Conservation (phyloP, 2,888 invertebrate species). For the Eremobia ochroleuca region DNA sequence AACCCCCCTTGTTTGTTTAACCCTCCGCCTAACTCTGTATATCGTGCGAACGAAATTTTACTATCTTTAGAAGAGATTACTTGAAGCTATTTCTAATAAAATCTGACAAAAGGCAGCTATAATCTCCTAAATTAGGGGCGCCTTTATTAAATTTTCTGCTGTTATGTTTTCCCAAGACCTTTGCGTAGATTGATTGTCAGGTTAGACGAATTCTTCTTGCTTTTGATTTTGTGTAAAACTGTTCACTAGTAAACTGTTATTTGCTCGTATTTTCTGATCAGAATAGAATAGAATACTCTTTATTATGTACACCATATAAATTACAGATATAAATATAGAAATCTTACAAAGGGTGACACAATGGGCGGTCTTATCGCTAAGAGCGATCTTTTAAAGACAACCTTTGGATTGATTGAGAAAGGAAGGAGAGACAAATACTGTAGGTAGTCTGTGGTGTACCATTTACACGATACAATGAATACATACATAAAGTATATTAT, state of each 20-base stretch:
- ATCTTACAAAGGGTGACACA: no score
- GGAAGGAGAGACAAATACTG: no score
- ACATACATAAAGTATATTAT: no score
- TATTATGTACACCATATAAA: no score
- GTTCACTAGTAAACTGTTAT: neutral
- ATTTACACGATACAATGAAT: no score
- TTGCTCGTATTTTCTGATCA: neutral
- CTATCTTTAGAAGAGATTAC: conserved; percentile 40
- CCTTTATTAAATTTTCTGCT: conserved; percentile 56
- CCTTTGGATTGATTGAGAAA: no score
- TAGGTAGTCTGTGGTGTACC: no score
- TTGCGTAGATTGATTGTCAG: conserved; percentile 16
- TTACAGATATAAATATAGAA: no score
- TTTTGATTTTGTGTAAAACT: neutral
- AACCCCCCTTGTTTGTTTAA: neutral
- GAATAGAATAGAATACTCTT: no score
- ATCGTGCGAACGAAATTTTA: conserved; percentile 18
- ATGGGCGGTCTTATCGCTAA: no score
- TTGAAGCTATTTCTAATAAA: conserved; percentile 53
- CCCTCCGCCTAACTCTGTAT: neutral
- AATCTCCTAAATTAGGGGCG: conserved; percentile 26
- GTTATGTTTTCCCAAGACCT: conserved; percentile 2
- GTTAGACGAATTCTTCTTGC: neutral
- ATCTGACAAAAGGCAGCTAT: conserved; percentile 37
- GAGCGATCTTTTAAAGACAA: no score